A percentile compares a stretch with the other conserved stretches of the same genome.
Conservation (phyloP, 2,113 vertebrate species). For the Archilochus colubris region DNA sequence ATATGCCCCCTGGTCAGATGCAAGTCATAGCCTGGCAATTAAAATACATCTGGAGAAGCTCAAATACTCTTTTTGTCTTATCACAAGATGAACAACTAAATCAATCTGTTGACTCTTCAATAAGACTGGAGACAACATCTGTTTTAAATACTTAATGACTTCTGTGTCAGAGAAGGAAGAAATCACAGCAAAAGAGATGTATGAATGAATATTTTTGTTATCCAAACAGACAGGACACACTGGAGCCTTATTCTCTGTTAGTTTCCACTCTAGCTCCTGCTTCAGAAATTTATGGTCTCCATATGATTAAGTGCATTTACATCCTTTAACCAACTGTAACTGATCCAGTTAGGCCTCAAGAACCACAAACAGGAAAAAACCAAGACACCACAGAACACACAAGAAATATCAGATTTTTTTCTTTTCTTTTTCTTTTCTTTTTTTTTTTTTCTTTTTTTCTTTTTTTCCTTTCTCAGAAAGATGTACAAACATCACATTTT, state of each 20-base stretch:
- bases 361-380: slow-evolving; percentile 28
- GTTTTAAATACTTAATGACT: not conserved
- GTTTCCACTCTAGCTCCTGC: not conserved
- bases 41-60: not conserved
- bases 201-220: not conserved
- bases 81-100: not conserved
- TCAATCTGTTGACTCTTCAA: not conserved
- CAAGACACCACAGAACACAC: not conserved
- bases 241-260: not conserved
- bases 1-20: not conserved
- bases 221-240: not conserved
- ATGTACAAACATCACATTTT: not conserved
- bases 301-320: not conserved
- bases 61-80: rapidly evolving
- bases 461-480: not conserved
- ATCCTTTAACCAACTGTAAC: not conserved
- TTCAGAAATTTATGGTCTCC: not conserved
- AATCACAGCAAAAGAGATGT: not conserved
- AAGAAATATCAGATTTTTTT: not conserved
- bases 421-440: too few relatives aligned
- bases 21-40: not conserved
- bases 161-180: not conserved
- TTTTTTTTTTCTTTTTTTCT: too few relatives aligned
- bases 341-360: not conserved
- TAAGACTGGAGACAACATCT: not conserved